Evolutionary conservation across 2,113 vertebrate genomes (phyloP).

Genomic region (Coptodon rendalli): DNA sequence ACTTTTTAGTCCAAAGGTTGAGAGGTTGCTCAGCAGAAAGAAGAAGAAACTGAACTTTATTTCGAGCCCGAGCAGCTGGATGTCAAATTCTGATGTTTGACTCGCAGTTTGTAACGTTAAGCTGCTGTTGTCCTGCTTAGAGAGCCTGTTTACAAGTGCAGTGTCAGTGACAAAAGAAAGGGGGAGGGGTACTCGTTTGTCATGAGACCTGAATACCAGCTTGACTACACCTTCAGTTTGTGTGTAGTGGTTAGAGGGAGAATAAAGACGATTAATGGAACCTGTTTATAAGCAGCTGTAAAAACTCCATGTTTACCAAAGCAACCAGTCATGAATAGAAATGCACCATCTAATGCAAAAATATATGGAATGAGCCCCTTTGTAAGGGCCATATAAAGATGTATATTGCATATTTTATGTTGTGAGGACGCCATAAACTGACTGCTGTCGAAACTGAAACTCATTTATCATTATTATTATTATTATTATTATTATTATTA

Average conservation of each 20-base stretch:
- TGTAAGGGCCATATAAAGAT: background rate
- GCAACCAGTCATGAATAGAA: background rate
- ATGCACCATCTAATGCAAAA: background rate
- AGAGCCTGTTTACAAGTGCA: background rate
- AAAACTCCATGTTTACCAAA: background rate
- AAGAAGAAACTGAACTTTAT: background rate
- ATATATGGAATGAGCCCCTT: background rate
- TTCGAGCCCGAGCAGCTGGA: background rate
- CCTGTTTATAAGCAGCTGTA: background rate
- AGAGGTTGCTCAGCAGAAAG: background rate
- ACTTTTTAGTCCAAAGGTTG: background rate
- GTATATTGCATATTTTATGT: background rate
- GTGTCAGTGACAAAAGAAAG: background rate
- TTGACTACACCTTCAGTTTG: fast-evolving
- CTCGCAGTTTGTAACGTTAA: background rate
- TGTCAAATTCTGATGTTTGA: background rate
- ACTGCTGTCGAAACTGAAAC: background rate
- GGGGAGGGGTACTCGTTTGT: background rate
- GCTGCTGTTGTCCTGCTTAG: background rate
- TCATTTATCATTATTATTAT: background rate
- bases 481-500: background rate
- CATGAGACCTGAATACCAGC: background rate
- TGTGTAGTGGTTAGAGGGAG: background rate
- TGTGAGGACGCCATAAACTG: fast-evolving
- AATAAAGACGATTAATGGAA: background rate